Conservation (phyloP, 1,140 invertebrate genomes). For the Nasonia vitripennis region DNA sequence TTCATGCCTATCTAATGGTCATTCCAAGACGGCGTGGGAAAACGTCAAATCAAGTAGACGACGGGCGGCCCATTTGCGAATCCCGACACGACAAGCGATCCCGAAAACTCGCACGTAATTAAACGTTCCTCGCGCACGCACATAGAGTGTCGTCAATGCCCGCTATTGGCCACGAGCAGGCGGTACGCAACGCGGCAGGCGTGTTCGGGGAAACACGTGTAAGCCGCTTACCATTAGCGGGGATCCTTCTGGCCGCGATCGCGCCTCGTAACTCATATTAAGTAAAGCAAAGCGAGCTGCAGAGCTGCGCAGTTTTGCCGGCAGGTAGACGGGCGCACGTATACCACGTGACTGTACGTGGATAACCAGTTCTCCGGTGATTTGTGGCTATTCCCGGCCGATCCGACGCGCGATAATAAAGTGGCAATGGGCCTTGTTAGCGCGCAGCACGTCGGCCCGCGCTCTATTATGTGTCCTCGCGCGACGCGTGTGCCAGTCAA, state of each 20-base stretch:
- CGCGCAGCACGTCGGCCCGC: constrained; percentile 52
- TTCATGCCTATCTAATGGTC: neutral
- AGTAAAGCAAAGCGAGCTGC: constrained; percentile 9
- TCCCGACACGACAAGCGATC: neutral
- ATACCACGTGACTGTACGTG: constrained; percentile 29
- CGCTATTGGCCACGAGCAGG: neutral
- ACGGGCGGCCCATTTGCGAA: neutral
- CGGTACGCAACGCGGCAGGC: neutral
- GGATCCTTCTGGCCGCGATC: constrained; percentile 18
- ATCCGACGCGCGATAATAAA: constrained; percentile 64
- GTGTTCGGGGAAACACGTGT: neutral
- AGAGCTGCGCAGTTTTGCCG: neutral
- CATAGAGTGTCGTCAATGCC: neutral
- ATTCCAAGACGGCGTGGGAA: neutral
- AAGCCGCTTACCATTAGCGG: neutral
- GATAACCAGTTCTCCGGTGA: constrained; percentile 64
- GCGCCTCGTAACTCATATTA: constrained; percentile 16
- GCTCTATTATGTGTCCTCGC: constrained; percentile 45
- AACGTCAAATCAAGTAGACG: neutral
- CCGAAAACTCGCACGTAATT: neutral
- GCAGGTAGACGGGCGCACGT: neutral
- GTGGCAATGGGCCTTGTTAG: constrained; percentile 67
- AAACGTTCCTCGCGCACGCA: neutral
- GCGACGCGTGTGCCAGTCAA: constrained; percentile 59
- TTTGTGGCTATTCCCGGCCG: constrained; percentile 63